These are phyloP conservation scores for Garra rufa DNA, from an alignment of 2,113 vertebrate species.

Conservation along the genomic window DNA sequence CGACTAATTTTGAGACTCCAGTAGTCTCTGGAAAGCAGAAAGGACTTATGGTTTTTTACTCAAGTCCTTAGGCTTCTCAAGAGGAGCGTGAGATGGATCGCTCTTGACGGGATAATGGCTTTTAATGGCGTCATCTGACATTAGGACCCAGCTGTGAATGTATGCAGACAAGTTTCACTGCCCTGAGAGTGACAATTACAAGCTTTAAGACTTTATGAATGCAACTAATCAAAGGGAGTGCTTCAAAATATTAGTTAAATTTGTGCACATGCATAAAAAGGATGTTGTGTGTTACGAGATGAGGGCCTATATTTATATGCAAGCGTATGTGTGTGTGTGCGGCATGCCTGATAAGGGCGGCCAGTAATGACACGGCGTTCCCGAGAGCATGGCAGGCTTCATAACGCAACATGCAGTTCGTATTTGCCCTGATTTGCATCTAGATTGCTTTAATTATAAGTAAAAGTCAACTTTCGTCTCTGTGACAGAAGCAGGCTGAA, in stretches of 20 bases:
- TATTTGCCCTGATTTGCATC: constrained; percentile 78
- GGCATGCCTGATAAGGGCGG: constrained; percentile 43
- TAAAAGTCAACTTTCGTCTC: constrained; percentile 76
- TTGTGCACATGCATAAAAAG: not conserved
- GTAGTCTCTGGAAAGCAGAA: not conserved
- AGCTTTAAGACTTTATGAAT: constrained; percentile 52
- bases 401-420: constrained; percentile 69
- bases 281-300: not conserved
- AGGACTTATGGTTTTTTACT: not conserved
- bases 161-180: constrained; percentile 36
- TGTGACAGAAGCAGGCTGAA: constrained; percentile 74
- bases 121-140: constrained; percentile 54
- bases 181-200: constrained; percentile 41
- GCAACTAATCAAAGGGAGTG: constrained; percentile 49
- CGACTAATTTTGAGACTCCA: not conserved
- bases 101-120: constrained; percentile 61
- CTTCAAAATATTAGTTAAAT: constrained; percentile 15
- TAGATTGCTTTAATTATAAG: constrained; percentile 83
- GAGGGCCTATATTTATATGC: constrained; percentile 18
- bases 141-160: constrained; percentile 48
- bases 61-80: constrained; percentile 20
- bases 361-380: constrained; percentile 55
- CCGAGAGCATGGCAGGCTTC: constrained; percentile 56
- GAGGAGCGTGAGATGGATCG: constrained; percentile 34
- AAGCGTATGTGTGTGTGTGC: constrained; percentile 22